Base-by-base conservation (phyloP, 2,113 vertebrate genomes). In the Cinclus mexicanus region DNA sequence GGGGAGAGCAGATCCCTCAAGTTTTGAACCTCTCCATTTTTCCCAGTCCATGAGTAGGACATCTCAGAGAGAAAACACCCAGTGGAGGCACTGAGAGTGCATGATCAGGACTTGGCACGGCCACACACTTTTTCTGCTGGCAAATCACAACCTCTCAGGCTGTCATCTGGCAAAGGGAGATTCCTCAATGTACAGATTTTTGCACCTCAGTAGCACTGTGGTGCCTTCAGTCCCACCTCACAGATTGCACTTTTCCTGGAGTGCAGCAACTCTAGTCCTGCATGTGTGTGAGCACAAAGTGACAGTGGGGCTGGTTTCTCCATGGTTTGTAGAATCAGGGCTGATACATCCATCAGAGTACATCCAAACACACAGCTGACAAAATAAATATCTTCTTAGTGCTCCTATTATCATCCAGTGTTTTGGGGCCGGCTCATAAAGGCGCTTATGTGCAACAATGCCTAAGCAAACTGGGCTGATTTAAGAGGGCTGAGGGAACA, bases 401-500 rank as follows among this genome's bases (percentile, higher is more conserved):
- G 92, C 67, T 92, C 83, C 22, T 87, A 97, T 95, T 89, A 96
- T 95, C 94, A 97, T 72, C 93, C 97, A 89, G 94, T 90, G 95
- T 97, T 94, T 96, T 95, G 93, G 93, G 96, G 90, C 88, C 8
- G 44, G 69, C 92, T 90, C 96, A 93, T 95, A 97, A 97, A 93
- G 77, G 90, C 46, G 24, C 61, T 96, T 96, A 76, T 76, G 90
- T 93, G 94, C 88, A 94, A 89, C 96, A 95, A 95, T 92, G 92
- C 92, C 92, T 97, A 96, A 94, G 83, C 93, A 97, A 96, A 97
- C 93, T 52, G 93, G 83, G 72, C 65, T 95, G 95, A 95, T 97
- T 96, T 96, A 95, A 89, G 91, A 93, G 95, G 90, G 90, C 83
- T 93, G 64, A 90, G 95, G 95, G 93, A 95, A 95, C 93, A 90